Base-by-base conservation (phyloP, 2,797 vertebrate species). In the Acrocephalus scirpaceus region DNA sequence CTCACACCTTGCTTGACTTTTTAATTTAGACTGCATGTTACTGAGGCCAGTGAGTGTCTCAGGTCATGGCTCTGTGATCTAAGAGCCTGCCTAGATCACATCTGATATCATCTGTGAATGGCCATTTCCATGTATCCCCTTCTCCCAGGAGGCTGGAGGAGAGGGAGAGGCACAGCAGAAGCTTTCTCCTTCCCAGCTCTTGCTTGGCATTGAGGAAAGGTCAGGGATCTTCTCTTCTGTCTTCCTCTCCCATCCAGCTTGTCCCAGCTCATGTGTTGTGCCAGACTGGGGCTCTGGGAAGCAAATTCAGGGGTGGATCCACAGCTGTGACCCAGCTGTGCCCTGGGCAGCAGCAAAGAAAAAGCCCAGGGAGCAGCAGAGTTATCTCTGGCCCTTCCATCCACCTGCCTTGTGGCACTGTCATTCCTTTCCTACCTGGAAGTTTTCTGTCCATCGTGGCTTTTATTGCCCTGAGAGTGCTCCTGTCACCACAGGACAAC, bases 221-320 rank as follows among this genome's bases (percentile, higher is more conserved):
- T 32, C 26, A 74, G 57, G 30, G 75, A 29, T 44, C 22, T 57
- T 83, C 40, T 50, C 7, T 53, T 17, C 19, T 36, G 5, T 22
- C 15, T 44, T 67, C 3, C 10, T 73, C 4, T 44, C 1, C 0
- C 0, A 0, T 19, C 20, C 18, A 21, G 19, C 3, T 1, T 18
- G 27, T 79, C 21, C 26, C 27, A 67, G n/a, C 19, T 69, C 21
- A 1, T 3, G 14, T 26, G 4, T 1, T 19, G 51, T 38, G 50
- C 50, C 62, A 23, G 32, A 16, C 0, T 57, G 25, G 27, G 57
- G 19, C 18, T 26, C 48, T 61, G 56, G 51, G 77, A 74, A 54
- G 27, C 8, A 7, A 66, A 74, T 42, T 45, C 36, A 0, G 2
- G 19, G 40, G 2, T 62, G 65, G 13, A 30, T 58, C 44, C 53